These are phyloP conservation scores for Lissocephala sabroskyi DNA, from an alignment of 2,888 invertebrate genomes.

Conservation along the genomic window DNA sequence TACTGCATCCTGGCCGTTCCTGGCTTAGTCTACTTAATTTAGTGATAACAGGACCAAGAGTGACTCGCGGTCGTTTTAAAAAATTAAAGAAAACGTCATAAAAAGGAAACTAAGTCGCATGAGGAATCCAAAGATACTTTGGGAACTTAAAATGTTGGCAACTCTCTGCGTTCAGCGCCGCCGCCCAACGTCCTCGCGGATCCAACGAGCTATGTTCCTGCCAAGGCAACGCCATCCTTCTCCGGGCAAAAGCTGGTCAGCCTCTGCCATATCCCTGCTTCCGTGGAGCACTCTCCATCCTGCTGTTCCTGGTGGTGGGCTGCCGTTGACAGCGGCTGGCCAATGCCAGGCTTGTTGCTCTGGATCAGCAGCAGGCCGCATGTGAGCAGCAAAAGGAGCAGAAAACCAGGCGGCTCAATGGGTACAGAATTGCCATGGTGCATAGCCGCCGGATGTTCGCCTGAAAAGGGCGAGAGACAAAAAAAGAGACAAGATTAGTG, in stretches of 20 bases:
- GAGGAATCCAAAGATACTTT: not conserved
- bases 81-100: not conserved
- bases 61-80: not conserved
- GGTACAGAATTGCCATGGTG: conserved; percentile 77
- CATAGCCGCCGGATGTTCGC: conserved; percentile 90
- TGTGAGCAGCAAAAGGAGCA: conserved; percentile 54
- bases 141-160: conserved; percentile 20
- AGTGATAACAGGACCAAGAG: conserved; percentile 30
- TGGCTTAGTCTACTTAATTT: conserved; percentile 25
- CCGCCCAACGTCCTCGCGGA: not conserved
- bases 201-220: conserved; percentile 38
- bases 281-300: conserved; percentile 1
- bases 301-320: conserved; percentile 5
- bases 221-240: conserved; percentile 1
- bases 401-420: conserved; percentile 49
- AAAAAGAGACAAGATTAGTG: not conserved
- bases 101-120: not conserved
- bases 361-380: conserved; percentile 45
- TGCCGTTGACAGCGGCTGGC: conserved; percentile 19
- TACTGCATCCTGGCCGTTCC: not conserved
- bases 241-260: not conserved
- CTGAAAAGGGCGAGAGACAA: conserved; percentile 71
- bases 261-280: not conserved
- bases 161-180: not conserved
- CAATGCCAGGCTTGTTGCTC: conserved; percentile 24